A percentile compares a stretch with the other conserved stretches of the same genome.
phyloP scores from a whole-genome alignment of 2,113 vertebrate species.

The Ornithorhynchus anatinus region DNA sequence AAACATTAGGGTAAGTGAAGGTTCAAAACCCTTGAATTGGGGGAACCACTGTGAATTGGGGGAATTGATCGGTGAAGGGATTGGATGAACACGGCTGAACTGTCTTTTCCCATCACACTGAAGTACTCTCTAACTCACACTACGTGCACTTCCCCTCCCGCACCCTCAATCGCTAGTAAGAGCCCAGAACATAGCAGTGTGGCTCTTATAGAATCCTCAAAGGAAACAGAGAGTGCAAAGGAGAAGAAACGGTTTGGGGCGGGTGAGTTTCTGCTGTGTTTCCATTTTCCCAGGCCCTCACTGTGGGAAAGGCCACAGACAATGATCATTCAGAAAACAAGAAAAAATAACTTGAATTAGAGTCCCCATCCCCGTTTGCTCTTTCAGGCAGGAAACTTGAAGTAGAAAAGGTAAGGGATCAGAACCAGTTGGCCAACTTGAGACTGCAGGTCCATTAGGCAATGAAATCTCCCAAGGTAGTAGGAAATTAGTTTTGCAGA shows the following conservation, averaged over 20 bases:
- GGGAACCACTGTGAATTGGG: not conserved
- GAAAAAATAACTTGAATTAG: conserved; percentile 25
- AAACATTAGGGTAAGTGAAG: not conserved
- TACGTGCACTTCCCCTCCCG: not conserved
- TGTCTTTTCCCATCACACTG: conserved; percentile 6
- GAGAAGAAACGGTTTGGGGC: conserved; percentile 1
- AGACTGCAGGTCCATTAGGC: not conserved
- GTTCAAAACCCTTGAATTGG: not conserved
- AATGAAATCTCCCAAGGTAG: not conserved
- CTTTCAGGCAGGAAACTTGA: conserved; percentile 33
- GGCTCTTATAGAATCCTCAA: conserved; percentile 15
- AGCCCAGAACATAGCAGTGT: not conserved
- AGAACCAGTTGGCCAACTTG: not conserved
- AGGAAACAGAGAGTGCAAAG: conserved; percentile 11
- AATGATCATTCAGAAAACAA: conserved; percentile 44
- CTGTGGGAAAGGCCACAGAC: conserved; percentile 65
- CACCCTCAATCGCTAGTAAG: not conserved
- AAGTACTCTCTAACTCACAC: not conserved
- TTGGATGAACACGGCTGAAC: conserved; percentile 5
- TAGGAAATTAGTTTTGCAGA: not conserved
- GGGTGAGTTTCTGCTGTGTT: not conserved
- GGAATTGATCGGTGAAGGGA: conserved; percentile 5
- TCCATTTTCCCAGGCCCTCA: conserved; percentile 49
- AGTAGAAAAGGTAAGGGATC: not conserved
- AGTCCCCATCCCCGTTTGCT: conserved; percentile 41